A percentile compares a stretch with the other conserved stretches of the same genome.
These are phyloP conservation scores for Rhopalosiphum padi DNA, from an alignment of 1,140 invertebrate species.

Conservation along the genomic window DNA sequence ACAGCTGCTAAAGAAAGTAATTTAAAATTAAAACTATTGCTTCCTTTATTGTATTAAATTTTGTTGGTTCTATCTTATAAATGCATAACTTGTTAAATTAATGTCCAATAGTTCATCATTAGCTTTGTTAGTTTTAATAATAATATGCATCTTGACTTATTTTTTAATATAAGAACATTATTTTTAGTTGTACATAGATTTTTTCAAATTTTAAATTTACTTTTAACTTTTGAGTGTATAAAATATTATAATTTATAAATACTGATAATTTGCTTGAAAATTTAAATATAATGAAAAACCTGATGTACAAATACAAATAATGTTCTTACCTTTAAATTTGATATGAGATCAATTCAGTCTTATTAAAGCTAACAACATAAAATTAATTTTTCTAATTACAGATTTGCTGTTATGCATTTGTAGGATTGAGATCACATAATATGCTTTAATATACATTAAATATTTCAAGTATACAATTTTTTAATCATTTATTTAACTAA, in stretches of 20 bases:
- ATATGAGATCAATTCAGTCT: not conserved
- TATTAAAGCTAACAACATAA: not conserved
- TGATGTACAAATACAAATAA: not conserved
- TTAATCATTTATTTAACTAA: not conserved
- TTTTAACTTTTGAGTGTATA: no score
- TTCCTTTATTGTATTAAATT: not conserved
- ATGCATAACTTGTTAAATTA: not conserved
- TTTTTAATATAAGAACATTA: not conserved
- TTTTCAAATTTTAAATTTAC: no score
- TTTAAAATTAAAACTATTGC: constrained; percentile 60
- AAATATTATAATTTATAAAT: not conserved
- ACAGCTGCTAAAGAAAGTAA: constrained; percentile 94
- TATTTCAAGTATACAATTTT: not conserved
- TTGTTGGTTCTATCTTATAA: not conserved
- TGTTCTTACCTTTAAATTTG: not conserved
- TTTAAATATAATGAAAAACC: not conserved
- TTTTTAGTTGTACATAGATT: not conserved
- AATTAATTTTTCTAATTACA: not conserved
- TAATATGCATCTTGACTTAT: not conserved
- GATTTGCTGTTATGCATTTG: not conserved
- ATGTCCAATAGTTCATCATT: not conserved
- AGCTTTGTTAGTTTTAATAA: not conserved
- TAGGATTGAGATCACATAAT: not conserved
- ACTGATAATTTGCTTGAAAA: not conserved
- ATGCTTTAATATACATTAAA: not conserved